These are phyloP conservation scores for Yoshiicerus persimilis DNA, from an alignment of 1,140 invertebrate genomes.

Conservation along the genomic window DNA sequence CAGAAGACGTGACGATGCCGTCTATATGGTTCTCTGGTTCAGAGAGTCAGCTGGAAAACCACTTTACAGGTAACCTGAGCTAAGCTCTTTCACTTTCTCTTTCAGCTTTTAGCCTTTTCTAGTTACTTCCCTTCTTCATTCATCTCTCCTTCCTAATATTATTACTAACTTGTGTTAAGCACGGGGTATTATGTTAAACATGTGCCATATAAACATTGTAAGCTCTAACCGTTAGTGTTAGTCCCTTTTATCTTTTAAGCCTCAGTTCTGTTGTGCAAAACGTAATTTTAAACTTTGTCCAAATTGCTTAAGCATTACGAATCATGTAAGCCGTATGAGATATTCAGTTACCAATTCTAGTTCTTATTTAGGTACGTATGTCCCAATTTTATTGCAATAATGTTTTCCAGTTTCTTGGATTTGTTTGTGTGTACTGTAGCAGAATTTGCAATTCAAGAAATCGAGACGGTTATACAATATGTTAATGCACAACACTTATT, in stretches of 20 bases:
- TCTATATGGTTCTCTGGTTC: slow-evolving; percentile 76
- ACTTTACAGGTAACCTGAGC: slow-evolving; percentile 44
- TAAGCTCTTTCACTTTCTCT: not conserved
- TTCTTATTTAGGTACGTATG: too few relatives aligned
- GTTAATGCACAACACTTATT: not conserved
- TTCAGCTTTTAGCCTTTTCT: not conserved
- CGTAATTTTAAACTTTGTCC: too few relatives aligned
- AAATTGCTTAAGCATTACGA: too few relatives aligned
- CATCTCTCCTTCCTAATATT: not conserved
- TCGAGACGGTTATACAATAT: not conserved
- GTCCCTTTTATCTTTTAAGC: too few relatives aligned
- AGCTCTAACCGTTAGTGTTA: too few relatives aligned
- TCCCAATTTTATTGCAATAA: not conserved
- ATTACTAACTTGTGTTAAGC: not conserved
- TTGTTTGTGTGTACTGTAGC: not conserved
- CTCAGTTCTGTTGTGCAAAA: too few relatives aligned
- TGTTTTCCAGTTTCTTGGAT: not conserved
- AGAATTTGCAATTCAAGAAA: not conserved
- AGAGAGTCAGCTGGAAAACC: slow-evolving; percentile 44
- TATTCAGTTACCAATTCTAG: too few relatives aligned
- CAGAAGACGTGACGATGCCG: slow-evolving; percentile 71
- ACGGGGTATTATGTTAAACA: too few relatives aligned
- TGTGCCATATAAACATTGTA: too few relatives aligned
- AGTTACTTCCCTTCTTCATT: too few relatives aligned
- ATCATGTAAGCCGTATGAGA: too few relatives aligned